These are phyloP conservation scores for Frankliniella intonsa DNA, from an alignment of 2,888 invertebrate species.

Conservation along the genomic window DNA sequence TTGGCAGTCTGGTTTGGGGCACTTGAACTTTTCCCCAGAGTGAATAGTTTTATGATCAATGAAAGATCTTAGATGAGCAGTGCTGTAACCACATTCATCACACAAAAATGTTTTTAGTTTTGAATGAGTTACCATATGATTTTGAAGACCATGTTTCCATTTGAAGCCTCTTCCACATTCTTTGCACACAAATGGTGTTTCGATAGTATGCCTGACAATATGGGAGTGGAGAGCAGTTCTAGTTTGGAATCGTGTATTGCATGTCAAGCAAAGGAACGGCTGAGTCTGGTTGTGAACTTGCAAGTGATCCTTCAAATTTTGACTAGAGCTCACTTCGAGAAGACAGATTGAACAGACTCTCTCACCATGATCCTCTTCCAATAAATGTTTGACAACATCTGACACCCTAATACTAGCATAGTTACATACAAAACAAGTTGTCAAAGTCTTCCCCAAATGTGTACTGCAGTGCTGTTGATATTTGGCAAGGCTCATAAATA, in stretches of 20 bases:
- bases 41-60: conserved; percentile 53
- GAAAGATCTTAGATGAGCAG: conserved; percentile 53
- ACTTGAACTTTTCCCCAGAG: conserved; percentile 51
- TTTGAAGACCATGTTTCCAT: conserved; percentile 55
- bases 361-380: conserved; percentile 38
- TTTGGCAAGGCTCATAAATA: not conserved
- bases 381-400: conserved; percentile 35
- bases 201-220: conserved; percentile 53
- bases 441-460: not conserved
- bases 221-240: conserved; percentile 50
- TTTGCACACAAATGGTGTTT: conserved; percentile 52
- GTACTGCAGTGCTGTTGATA: not conserved
- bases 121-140: conserved; percentile 52
- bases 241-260: conserved; percentile 51
- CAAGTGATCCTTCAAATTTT: conserved; percentile 46
- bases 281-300: conserved; percentile 48
- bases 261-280: conserved; percentile 53
- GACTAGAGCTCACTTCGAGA: conserved; percentile 41
- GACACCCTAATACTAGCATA: not conserved
- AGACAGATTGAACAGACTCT: conserved; percentile 45
- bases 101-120: conserved; percentile 53
- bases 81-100: conserved; percentile 55
- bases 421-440: not conserved
- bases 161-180: conserved; percentile 54
- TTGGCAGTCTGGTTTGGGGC: conserved; percentile 49